Evolutionary conservation across 1,140 invertebrate species (phyloP), one percentile per base, ranked within the genome.

Genomic region (Pseudomyrmex pallidus): DNA sequence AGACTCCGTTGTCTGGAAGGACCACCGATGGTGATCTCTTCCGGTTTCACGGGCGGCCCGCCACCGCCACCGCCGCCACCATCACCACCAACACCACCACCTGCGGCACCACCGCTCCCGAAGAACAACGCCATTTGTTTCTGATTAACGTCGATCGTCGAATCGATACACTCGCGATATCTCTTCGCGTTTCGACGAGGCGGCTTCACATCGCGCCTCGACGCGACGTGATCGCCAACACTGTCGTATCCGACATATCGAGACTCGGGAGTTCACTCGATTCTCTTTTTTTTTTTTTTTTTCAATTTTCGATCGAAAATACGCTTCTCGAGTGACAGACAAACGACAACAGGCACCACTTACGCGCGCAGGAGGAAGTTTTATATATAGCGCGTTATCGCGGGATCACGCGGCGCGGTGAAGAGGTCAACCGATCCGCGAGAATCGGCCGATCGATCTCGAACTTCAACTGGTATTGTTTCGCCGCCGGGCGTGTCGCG

Each of bases 1-100:
- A 97, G 89, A 59, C 94, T 94, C 0, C 94, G 89, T 74, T 94
- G 94, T 57, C 94, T 91, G n/a, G 92, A 86, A 7, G 93, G 92
- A 57, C 90, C 82, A 35, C 35, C 35, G 35, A 5, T 5, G 17
- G 82, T 54, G 0, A 84, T 74, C 15, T 91, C 90, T 78, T 91
- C 87, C 83, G 88, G 78, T 44, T 77, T 82, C n/a, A 74, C 76
- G 12, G 87, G 72, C 63, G 86, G 82, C 10, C 74, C 61, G 0
- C 68, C 64, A 35, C 74, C 74, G 59, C 63, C 66, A 64, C 63
- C 68, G 35, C n/a, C 80, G 61, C 17, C 61, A 57, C 78, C 73
- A 15, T 66, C 59, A 8, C 54, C 68, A 15, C 63, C 66, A 59
- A 50, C 35, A 35, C 4, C 35, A 20, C 70, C 64, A 8, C 64